A percentile compares a stretch with the other conserved stretches of the same genome.
phyloP scores from a whole-genome alignment of 2,888 invertebrate genomes.

The Acheta domesticus region DNA sequence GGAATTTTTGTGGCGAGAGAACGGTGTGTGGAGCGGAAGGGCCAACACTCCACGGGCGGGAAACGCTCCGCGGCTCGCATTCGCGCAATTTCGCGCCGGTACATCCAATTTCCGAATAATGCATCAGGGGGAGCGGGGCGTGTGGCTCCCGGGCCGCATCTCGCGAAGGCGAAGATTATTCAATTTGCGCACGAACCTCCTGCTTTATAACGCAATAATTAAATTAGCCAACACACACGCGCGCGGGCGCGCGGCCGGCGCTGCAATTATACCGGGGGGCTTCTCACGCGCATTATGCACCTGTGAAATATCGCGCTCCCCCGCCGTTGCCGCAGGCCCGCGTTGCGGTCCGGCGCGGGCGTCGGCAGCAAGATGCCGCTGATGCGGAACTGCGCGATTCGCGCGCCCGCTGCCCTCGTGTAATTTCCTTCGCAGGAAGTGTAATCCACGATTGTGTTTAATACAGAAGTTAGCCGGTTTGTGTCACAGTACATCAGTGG shows the following conservation, averaged over 20 bases:
- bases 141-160: background rate
- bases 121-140: background rate
- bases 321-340: background rate
- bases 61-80: background rate
- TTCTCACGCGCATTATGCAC: background rate
- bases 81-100: background rate
- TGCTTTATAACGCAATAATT: background rate
- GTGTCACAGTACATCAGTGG: no score
- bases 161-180: slow-evolving; percentile 5
- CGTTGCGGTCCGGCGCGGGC: no score
- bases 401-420: no score
- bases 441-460: no score
- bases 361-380: no score
- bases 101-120: slow-evolving; percentile 9
- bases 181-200: background rate
- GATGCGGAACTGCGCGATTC: no score
- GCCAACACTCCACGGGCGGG: background rate
- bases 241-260: background rate
- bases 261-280: background rate
- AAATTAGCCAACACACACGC: background rate
- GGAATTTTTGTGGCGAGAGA: background rate
- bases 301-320: background rate
- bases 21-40: background rate
- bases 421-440: no score
- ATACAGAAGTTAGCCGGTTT: no score